A percentile compares a stretch with the other conserved stretches of the same genome.
phyloP scores from a whole-genome alignment of 1,140 invertebrate species.

The Trichogramma pretiosum region DNA sequence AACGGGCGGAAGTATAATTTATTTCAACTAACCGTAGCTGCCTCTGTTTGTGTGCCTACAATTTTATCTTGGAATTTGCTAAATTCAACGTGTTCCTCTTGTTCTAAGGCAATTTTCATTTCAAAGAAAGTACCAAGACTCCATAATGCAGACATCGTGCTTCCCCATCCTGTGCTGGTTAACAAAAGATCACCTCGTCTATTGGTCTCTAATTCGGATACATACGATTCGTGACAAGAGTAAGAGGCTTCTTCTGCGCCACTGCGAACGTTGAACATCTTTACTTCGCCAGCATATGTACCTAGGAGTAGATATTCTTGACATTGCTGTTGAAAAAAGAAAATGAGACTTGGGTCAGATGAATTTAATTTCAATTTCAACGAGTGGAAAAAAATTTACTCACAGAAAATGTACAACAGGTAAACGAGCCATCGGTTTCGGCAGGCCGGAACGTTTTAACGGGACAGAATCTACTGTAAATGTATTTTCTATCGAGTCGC shows the following conservation, averaged over 20 bases:
- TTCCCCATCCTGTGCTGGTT: constrained; percentile 76
- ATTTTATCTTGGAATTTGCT: constrained; percentile 82
- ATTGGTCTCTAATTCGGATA: constrained; percentile 67
- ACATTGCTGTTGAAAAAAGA: constrained; percentile 50
- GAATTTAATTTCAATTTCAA: background rate
- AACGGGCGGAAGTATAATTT: background rate
- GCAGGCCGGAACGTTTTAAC: constrained; percentile 68
- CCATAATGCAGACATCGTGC: constrained; percentile 80
- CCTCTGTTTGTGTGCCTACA: constrained; percentile 72
- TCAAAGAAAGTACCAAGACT: constrained; percentile 64
- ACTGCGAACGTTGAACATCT: constrained; percentile 74
- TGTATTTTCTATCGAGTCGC: constrained; percentile 67
- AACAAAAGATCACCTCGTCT: constrained; percentile 70
- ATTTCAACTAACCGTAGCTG: constrained; percentile 51
- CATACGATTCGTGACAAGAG: constrained; percentile 73
- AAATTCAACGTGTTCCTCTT: constrained; percentile 87
- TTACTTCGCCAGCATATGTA: constrained; percentile 78
- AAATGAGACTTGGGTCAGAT: constrained; percentile 9
- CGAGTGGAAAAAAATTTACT: no score
- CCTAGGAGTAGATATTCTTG: constrained; percentile 77
- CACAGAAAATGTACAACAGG: constrained; percentile 70
- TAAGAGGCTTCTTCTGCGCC: constrained; percentile 71
- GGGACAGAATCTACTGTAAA: constrained; percentile 86
- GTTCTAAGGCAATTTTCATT: constrained; percentile 63
- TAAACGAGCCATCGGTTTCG: constrained; percentile 72